Conservation (phyloP, 1,140 invertebrate genomes). For the Riptortus pedestris region DNA sequence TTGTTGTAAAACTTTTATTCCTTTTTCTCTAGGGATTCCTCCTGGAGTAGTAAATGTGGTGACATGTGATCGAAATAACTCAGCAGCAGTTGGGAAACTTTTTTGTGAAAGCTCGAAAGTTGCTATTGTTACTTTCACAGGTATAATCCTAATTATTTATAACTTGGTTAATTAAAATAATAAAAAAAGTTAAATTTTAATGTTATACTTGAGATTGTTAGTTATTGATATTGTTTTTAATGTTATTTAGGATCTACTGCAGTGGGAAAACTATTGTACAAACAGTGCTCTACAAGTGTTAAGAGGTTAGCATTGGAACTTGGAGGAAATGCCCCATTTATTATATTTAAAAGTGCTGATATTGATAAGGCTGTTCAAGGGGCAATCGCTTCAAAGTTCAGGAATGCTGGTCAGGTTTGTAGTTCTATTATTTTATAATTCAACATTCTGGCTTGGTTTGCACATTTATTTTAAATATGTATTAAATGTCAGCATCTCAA, state of each 20-base stretch:
- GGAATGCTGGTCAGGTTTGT: constrained; percentile 79
- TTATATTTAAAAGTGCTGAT: constrained; percentile 90
- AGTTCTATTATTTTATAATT: too few relatives aligned
- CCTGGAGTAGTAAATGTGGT: constrained; percentile 83
- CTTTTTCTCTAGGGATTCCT: constrained; percentile 50
- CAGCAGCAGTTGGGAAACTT: constrained; percentile 67
- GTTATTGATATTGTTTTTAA: too few relatives aligned
- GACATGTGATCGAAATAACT: constrained; percentile 66
- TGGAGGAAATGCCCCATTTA: constrained; percentile 97
- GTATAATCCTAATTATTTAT: constrained; percentile 40
- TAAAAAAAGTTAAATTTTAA: too few relatives aligned
- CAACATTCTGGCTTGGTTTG: not conserved
- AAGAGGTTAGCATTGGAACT: constrained; percentile 87
- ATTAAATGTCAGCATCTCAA: too few relatives aligned
- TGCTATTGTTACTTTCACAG: constrained; percentile 88
- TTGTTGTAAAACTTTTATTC: not conserved
- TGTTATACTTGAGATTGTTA: too few relatives aligned
- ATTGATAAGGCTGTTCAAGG: constrained; percentile 78
- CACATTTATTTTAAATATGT: not conserved
- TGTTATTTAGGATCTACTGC: constrained; percentile 71
- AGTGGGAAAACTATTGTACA: constrained; percentile 81
- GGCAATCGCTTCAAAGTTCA: constrained; percentile 85
- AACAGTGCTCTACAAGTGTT: constrained; percentile 72
- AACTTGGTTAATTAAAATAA: not conserved
- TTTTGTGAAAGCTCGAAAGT: constrained; percentile 77